These are phyloP conservation scores for Antrozous pallidus DNA, from an alignment of 2,797 vertebrate species.

Conservation along the genomic window DNA sequence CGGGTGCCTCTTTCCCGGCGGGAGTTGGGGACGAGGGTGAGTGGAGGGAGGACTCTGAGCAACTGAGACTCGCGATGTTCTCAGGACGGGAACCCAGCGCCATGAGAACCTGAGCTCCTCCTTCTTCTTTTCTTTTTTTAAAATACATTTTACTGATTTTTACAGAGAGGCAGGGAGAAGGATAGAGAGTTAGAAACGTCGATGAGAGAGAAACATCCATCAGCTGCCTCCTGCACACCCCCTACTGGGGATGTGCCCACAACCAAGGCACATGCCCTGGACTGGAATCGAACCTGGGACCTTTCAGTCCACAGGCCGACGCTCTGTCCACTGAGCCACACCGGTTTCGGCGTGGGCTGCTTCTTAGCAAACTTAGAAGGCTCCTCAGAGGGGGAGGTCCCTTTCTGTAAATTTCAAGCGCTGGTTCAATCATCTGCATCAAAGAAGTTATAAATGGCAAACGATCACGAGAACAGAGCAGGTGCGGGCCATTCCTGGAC, in stretches of 20 bases:
- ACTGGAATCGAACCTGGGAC: too few relatives aligned
- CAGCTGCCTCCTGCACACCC: too few relatives aligned
- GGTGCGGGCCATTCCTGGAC: accelerated
- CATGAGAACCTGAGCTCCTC: neutral
- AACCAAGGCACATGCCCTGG: too few relatives aligned
- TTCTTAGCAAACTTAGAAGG: neutral
- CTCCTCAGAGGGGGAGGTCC: neutral
- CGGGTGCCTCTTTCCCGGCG: neutral
- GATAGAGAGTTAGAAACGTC: too few relatives aligned
- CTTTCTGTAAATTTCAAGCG: neutral
- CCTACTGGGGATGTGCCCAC: too few relatives aligned
- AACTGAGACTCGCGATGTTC: neutral
- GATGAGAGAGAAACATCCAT: too few relatives aligned
- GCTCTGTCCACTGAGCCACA: too few relatives aligned
- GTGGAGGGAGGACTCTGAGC: neutral
- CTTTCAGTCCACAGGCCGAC: too few relatives aligned
- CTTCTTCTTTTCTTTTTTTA: too few relatives aligned
- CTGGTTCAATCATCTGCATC: neutral
- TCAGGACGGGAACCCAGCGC: neutral
- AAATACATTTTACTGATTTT: too few relatives aligned
- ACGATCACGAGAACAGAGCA: neutral
- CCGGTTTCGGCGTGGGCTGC: too few relatives aligned
- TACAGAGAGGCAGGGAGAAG: too few relatives aligned
- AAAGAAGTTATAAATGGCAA: neutral
- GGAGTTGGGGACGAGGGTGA: neutral